Evolutionary conservation across 2,797 vertebrate species (phyloP).

Genomic region (Premnoplex brunnescens): DNA sequence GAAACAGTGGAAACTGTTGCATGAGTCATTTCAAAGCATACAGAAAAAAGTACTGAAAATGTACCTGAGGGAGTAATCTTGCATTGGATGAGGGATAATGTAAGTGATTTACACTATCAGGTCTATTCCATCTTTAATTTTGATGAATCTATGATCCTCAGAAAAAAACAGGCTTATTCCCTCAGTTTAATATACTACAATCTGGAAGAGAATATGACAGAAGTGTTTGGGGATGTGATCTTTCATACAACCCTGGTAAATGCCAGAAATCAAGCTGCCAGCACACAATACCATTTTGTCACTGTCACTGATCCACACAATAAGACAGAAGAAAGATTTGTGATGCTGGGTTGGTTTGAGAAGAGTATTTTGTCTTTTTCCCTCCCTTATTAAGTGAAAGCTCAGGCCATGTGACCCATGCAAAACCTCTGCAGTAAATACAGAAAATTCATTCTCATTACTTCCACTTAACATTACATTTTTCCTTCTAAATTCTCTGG

Average conservation of each 20-base stretch:
- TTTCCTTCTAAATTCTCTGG: neutral
- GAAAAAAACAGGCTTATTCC: conserved; percentile 35
- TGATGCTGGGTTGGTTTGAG: accelerated
- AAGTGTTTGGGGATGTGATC: conserved; percentile 37
- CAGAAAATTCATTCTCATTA: neutral
- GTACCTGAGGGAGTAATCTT: conserved; percentile 17
- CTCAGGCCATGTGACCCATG: neutral
- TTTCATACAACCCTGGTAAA: conserved; percentile 5
- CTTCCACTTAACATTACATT: accelerated
- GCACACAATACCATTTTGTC: neutral
- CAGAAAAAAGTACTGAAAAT: conserved; percentile 31
- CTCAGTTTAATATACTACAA: conserved; percentile 22
- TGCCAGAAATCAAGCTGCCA: conserved; percentile 35
- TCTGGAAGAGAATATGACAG: conserved; percentile 38
- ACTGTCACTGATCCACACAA: neutral
- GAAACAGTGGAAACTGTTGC: conserved; percentile 44
- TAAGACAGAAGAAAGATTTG: neutral
- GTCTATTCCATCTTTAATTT: conserved; percentile 57
- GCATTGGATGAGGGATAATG: conserved; percentile 10
- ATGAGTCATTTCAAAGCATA: conserved; percentile 47
- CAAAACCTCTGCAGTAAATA: neutral
- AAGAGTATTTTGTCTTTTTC: neutral
- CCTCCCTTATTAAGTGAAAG: neutral
- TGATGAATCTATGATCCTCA: conserved; percentile 13
- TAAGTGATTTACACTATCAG: conserved; percentile 30